phyloP scores from a whole-genome alignment of 2,113 vertebrate species.

The Cryptotis parvus region DNA sequence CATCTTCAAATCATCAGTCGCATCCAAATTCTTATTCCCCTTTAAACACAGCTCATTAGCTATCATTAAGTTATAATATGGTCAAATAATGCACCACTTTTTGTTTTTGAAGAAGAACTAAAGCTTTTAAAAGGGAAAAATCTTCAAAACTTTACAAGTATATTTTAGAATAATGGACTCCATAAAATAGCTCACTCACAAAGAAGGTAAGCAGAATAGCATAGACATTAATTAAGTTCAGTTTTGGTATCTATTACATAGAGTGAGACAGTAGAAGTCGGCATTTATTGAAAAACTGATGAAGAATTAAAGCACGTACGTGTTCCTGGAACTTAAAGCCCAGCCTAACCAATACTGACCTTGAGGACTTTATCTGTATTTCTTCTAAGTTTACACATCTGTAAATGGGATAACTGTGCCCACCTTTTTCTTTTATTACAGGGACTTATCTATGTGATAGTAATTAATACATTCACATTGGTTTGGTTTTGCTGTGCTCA shows the following conservation, averaged over 20 bases:
- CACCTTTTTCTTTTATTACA: slow-evolving; percentile 12
- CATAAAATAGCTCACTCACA: slow-evolving; percentile 16
- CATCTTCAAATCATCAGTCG: background rate
- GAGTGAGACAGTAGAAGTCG: slow-evolving; percentile 35
- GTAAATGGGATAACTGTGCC: slow-evolving; percentile 29
- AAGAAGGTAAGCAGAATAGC: slow-evolving; percentile 1
- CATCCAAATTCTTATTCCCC: slow-evolving; percentile 29
- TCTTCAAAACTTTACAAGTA: slow-evolving; percentile 41
- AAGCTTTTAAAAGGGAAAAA: background rate
- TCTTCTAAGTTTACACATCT: slow-evolving; percentile 43
- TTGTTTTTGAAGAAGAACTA: too few relatives aligned
- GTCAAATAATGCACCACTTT: background rate
- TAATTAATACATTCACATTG: slow-evolving; percentile 16
- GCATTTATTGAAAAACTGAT: background rate
- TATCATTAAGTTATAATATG: background rate
- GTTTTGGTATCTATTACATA: slow-evolving; percentile 14
- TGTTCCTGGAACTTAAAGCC: background rate
- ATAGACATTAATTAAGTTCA: slow-evolving; percentile 20
- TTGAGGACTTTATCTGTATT: background rate
- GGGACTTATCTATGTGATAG: background rate
- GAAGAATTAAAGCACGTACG: background rate
- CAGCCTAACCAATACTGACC: background rate
- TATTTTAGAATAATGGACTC: slow-evolving; percentile 31
- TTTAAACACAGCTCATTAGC: slow-evolving; percentile 17
- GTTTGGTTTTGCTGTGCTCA: too few relatives aligned